Conservation (phyloP, 2,888 invertebrate genomes). For the Dynastes tityus region DNA sequence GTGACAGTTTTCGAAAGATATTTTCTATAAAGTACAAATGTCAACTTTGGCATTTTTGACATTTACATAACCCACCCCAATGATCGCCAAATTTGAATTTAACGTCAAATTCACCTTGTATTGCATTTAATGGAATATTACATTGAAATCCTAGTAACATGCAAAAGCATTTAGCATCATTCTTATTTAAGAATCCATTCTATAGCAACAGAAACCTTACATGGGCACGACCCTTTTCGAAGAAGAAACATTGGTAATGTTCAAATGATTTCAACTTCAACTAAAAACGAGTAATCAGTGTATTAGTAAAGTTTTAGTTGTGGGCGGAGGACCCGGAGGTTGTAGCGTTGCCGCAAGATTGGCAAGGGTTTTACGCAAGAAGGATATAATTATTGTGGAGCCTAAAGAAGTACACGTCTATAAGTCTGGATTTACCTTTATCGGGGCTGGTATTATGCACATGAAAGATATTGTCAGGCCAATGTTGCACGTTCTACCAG, state of each 20-base stretch:
- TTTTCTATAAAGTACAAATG: too few relatives aligned
- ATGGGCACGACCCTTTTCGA: not conserved
- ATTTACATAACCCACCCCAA: too few relatives aligned
- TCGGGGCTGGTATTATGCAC: constrained; percentile 87
- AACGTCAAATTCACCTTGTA: too few relatives aligned
- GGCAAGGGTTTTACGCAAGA: constrained; percentile 77
- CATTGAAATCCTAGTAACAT: not conserved
- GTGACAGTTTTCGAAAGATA: too few relatives aligned
- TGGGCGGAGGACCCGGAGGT: constrained; percentile 93
- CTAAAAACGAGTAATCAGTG: not conserved
- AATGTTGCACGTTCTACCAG: constrained; percentile 71
- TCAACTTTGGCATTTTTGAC: too few relatives aligned
- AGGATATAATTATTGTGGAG: constrained; percentile 85
- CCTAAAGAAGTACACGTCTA: constrained; percentile 88
- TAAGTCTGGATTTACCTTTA: constrained; percentile 91
- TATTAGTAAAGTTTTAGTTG: constrained; percentile 82
- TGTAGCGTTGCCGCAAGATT: constrained; percentile 89
- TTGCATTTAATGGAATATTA: too few relatives aligned
- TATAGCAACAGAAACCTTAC: too few relatives aligned
- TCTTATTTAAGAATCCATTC: not conserved
- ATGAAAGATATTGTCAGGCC: constrained; percentile 64
- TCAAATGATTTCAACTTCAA: not conserved
- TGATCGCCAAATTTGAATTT: too few relatives aligned
- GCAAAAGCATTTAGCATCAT: not conserved
- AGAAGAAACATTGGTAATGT: constrained; percentile 4